A percentile compares a stretch with the other conserved stretches of the same genome.
These are phyloP conservation scores for Spermophilus dauricus DNA, from an alignment of 2,113 vertebrate species.

Conservation along the genomic window DNA sequence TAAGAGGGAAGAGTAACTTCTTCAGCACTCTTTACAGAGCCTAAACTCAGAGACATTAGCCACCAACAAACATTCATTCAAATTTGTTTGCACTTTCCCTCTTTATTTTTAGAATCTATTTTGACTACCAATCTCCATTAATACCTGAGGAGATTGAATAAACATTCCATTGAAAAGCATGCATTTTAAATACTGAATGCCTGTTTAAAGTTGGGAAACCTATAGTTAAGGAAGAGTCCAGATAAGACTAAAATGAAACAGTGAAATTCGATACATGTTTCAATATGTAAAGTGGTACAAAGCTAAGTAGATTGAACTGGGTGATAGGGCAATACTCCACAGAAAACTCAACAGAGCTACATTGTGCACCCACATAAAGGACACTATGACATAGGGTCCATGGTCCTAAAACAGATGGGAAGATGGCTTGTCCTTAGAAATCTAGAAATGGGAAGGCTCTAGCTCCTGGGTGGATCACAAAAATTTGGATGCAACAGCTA, in stretches of 20 bases:
- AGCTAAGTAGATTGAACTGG: slow-evolving; percentile 7
- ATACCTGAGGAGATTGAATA: not conserved
- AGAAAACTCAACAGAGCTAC: slow-evolving; percentile 50
- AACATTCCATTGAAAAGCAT: slow-evolving; percentile 31
- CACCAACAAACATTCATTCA: slow-evolving; percentile 54
- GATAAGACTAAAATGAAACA: slow-evolving; percentile 45
- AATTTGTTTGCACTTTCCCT: slow-evolving; percentile 59
- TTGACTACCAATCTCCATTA: slow-evolving; percentile 37
- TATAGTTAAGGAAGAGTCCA: slow-evolving; percentile 28
- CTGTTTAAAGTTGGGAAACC: slow-evolving; percentile 42
- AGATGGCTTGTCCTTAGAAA: slow-evolving; percentile 23
- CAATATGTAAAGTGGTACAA: slow-evolving; percentile 37
- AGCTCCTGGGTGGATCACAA: not conserved
- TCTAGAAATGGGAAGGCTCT: not conserved
- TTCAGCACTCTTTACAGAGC: not conserved
- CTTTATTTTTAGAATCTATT: slow-evolving; percentile 28
- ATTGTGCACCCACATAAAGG: slow-evolving; percentile 5
- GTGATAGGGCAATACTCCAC: not conserved
- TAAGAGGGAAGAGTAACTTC: slow-evolving; percentile 4
- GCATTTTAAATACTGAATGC: slow-evolving; percentile 23
- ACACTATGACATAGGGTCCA: not conserved
- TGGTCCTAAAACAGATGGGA: not conserved
- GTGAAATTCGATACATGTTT: slow-evolving; percentile 46
- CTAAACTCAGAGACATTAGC: slow-evolving; percentile 5
- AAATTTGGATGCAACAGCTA: not conserved